phyloP scores from a whole-genome alignment of 2,113 vertebrate species.

The Pterocles gutturalis region DNA sequence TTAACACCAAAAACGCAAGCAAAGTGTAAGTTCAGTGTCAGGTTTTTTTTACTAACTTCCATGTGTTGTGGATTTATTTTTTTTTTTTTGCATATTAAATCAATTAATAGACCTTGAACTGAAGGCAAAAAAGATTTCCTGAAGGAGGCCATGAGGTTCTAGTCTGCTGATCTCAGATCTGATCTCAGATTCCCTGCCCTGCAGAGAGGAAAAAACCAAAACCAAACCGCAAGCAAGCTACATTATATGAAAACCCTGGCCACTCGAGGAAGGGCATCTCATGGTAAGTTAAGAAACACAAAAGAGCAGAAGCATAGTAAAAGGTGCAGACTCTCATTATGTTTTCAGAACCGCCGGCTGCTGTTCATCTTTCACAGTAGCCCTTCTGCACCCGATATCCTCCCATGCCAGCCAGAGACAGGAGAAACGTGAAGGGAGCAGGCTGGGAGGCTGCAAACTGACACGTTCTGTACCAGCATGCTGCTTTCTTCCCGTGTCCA shows the following conservation, averaged over 20 bases:
- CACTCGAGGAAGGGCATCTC: background rate
- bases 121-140: background rate
- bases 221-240: background rate
- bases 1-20: background rate
- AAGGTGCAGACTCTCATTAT: background rate
- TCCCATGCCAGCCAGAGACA: background rate
- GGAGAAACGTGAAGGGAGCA: background rate
- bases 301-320: background rate
- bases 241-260: background rate
- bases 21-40: background rate
- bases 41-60: background rate
- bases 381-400: background rate
- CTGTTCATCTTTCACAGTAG: background rate
- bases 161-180: background rate
- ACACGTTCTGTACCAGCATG: background rate
- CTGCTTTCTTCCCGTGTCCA: background rate
- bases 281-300: background rate
- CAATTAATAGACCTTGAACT: background rate
- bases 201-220: background rate
- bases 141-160: background rate
- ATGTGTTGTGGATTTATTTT: background rate
- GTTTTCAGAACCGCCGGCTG: background rate
- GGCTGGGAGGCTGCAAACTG: background rate
- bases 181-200: background rate
- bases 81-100: background rate